phyloP scores from a whole-genome alignment of 1,140 invertebrate genomes.

The Hypsibius dujardini region DNA sequence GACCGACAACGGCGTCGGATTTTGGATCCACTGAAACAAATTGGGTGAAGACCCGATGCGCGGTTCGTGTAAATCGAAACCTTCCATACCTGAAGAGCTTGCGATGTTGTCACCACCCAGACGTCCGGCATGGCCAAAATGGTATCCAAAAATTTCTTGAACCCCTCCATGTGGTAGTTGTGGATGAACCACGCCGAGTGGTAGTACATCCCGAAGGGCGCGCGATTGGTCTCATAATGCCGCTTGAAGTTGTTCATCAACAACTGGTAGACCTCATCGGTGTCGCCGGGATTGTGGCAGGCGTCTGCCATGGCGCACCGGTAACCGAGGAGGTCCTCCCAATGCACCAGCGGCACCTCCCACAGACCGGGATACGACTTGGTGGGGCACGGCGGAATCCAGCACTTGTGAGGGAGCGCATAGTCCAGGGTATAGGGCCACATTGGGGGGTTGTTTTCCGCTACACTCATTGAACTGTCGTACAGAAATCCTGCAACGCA shows the following conservation, averaged over 20 bases:
- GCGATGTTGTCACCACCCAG: slow-evolving; percentile 77
- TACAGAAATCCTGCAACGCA: slow-evolving; percentile 59
- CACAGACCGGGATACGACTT: slow-evolving; percentile 53
- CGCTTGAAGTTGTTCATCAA: slow-evolving; percentile 81
- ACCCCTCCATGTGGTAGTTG: slow-evolving; percentile 78
- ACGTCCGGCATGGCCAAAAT: slow-evolving; percentile 72
- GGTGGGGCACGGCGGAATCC: slow-evolving; percentile 82
- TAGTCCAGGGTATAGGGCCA: slow-evolving; percentile 81
- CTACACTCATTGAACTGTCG: slow-evolving; percentile 76
- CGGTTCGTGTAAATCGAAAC: background rate
- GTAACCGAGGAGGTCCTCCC: slow-evolving; percentile 57
- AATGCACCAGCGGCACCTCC: slow-evolving; percentile 78
- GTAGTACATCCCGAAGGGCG: slow-evolving; percentile 77
- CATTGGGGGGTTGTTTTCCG: slow-evolving; percentile 71
- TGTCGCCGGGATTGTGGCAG: slow-evolving; percentile 65
- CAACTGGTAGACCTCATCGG: slow-evolving; percentile 79
- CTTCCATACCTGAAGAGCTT: slow-evolving; percentile 38
- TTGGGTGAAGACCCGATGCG: background rate
- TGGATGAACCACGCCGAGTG: slow-evolving; percentile 89
- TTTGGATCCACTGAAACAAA: slow-evolving; percentile 63
- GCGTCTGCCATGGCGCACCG: slow-evolving; percentile 14
- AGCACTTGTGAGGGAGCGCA: slow-evolving; percentile 77
- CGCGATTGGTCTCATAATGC: slow-evolving; percentile 77
- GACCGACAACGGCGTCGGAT: slow-evolving; percentile 60
- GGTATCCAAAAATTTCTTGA: slow-evolving; percentile 73